phyloP scores from a whole-genome alignment of 2,797 vertebrate genomes.

The Otus scops region DNA sequence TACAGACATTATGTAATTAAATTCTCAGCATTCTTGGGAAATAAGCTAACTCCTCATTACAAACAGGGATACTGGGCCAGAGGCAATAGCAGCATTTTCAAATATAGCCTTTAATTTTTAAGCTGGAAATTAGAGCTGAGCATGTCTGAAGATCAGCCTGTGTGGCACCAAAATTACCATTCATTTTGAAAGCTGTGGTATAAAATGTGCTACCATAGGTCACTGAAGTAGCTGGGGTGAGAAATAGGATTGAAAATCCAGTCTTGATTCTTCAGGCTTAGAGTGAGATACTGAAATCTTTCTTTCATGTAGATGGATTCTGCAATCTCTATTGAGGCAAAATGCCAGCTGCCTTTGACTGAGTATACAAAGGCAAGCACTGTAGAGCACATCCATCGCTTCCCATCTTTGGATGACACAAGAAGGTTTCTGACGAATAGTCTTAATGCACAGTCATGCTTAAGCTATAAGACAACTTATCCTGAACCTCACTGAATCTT shows the following conservation, averaged over 20 bases:
- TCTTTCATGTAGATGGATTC: conserved; percentile 13
- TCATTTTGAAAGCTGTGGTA: not conserved
- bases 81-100: conserved; percentile 27
- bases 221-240: not conserved
- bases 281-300: conserved; percentile 13
- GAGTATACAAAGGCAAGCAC: not conserved
- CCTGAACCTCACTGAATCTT: not conserved
- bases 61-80: conserved; percentile 10
- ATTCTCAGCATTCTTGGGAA: conserved; percentile 58
- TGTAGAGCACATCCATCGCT: not conserved
- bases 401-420: not conserved
- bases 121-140: not conserved
- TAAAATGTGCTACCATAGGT: not conserved
- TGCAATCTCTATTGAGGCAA: conserved; percentile 12
- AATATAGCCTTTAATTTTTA: conserved; percentile 24
- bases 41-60: conserved; percentile 52
- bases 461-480: not conserved
- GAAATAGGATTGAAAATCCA: conserved; percentile 26
- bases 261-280: conserved; percentile 24
- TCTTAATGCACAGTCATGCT: not conserved
- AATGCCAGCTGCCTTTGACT: conserved; percentile 18
- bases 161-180: not conserved
- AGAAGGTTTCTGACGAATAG: not conserved
- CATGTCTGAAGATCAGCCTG: not conserved
- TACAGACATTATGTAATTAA: conserved; percentile 61